A percentile compares a stretch with the other conserved stretches of the same genome.
Evolutionary conservation across 2,113 vertebrate species (phyloP).

Genomic region (Microcebus jonahi): DNA sequence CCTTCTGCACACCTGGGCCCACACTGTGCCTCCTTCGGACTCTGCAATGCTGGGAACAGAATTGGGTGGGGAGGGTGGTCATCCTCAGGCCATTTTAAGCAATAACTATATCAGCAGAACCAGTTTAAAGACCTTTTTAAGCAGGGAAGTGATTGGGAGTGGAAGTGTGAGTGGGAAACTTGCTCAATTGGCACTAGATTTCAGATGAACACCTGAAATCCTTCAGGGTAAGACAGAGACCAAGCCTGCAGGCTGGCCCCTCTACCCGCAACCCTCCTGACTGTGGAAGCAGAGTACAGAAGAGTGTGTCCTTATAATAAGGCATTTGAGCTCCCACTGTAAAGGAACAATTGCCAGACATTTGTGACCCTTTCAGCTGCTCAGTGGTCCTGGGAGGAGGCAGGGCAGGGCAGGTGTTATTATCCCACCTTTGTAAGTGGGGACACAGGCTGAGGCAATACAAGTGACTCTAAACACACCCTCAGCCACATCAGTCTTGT

Average conservation of each 20-base stretch:
- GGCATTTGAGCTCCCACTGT: neutral
- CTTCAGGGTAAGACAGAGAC: neutral
- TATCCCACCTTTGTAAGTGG: neutral
- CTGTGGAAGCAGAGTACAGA: neutral
- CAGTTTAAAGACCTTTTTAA: neutral
- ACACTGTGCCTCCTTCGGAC: neutral
- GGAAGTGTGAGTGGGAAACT: neutral
- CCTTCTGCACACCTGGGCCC: neutral
- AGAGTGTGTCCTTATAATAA: neutral
- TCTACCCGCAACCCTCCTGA: neutral
- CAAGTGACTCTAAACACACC: neutral
- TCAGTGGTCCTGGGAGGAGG: neutral
- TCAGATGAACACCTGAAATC: neutral
- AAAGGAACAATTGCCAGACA: neutral
- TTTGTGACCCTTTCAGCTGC: neutral
- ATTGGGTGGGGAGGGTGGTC: neutral
- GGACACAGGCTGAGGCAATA: neutral
- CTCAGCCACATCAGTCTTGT: neutral
- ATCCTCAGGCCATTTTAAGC: conserved; percentile 57
- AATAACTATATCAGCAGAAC: conserved; percentile 52
- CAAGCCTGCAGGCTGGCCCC: neutral
- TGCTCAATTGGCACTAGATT: neutral
- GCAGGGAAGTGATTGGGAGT: neutral
- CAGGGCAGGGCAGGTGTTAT: neutral
- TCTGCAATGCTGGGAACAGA: neutral